Evolutionary conservation across 2,797 vertebrate species (phyloP), one percentile per base, ranked within the genome.

Genomic region (Myoxocephalus aenaeus): DNA sequence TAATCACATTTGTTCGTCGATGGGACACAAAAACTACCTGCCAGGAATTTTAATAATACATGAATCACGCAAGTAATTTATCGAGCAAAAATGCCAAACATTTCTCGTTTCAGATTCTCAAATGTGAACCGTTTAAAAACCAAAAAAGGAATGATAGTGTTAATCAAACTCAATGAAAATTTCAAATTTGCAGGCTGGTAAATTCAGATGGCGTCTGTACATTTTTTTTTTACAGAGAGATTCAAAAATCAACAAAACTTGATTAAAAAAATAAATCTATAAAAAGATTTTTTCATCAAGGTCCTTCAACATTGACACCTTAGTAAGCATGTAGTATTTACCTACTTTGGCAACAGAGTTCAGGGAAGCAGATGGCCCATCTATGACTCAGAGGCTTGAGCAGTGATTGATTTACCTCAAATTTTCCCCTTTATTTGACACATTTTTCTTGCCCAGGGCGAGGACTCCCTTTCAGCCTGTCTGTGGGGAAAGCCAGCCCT

Each of bases 321-420:
- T 20, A 8, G 3, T 15, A 11, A 59, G 13, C 38, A 65, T 63
- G n/a, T 27, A n/a, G 27, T 71, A 87, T 81, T 84, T 81, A 70
- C 79, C 77, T 81, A 22, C 8, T 53, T 66, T 65, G 42, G 34
- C 40, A 48, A 65, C 42, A 25, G 25, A 61, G 27, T 57, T 77
- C 61, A 81, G 38, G 22, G 34, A 73, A 56, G 70, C 20, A 11
- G 38, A 64, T 0, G 62, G 25, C 9, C 56, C n/a, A 38, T 74
- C 22, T 75, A 38, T 15, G 20, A 46, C 58, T 56, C 27, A 40
- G 18, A 38, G n/a, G 20, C 32, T 46, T 29, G 20, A 51, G 15
- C 18, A 56, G 8, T 50, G 5, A 67, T 58, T 9, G 29, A 64
- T 15, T 50, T 65, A 40, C 29, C 46, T 18, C 32, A 27, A 48